Evolutionary conservation across 2,888 invertebrate species (phyloP).

Genomic region (Chydorus sphaericus): DNA sequence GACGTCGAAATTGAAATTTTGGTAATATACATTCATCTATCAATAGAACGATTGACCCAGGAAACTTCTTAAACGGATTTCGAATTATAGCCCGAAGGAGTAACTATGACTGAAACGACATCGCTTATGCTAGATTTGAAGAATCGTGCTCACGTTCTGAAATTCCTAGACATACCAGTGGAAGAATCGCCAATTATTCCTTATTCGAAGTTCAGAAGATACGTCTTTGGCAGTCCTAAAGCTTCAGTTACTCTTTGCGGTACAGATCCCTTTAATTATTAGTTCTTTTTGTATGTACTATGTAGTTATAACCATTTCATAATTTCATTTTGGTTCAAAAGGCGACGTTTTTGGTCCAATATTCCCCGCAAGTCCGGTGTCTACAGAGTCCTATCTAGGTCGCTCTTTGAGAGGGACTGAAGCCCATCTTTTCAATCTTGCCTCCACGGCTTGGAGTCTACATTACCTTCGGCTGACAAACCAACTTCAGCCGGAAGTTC

Average conservation of each 20-base stretch:
- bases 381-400: constrained; percentile 27
- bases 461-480: constrained; percentile 37
- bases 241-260: constrained; percentile 35
- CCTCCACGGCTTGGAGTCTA: constrained; percentile 36
- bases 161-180: constrained; percentile 36
- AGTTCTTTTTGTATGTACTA: no score
- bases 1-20: constrained; percentile 25
- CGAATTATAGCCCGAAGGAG: constrained; percentile 37
- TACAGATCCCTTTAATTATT: constrained; percentile 22
- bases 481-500: constrained; percentile 27
- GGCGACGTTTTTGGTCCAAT: constrained; percentile 39
- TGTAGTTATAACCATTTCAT: no score
- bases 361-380: constrained; percentile 26
- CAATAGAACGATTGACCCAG: no score
- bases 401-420: constrained; percentile 36
- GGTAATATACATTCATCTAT: no score
- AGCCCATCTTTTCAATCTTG: constrained; percentile 38
- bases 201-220: constrained; percentile 34
- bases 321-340: constrained; percentile 18
- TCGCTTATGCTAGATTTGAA: constrained; percentile 38
- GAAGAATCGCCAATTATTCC: constrained; percentile 38
- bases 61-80: no score
- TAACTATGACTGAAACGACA: constrained; percentile 36
- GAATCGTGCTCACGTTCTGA: constrained; percentile 33
- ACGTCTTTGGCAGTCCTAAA: constrained; percentile 36